Conservation (phyloP, 2,888 invertebrate genomes). For the Ectropis crepuscularia region DNA sequence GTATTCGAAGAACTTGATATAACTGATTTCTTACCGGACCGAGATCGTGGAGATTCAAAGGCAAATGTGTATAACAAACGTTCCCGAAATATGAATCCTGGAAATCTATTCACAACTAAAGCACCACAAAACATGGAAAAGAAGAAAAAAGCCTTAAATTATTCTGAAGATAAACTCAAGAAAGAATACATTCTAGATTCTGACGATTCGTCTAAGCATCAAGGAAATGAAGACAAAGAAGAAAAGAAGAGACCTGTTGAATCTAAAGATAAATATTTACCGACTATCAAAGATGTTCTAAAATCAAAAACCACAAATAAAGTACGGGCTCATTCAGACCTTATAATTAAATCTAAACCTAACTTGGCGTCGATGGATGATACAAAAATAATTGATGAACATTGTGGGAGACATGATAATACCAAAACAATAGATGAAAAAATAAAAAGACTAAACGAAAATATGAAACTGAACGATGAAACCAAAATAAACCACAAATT, state of each 20-base stretch:
- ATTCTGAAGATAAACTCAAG: constrained; percentile 3
- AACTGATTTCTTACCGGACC: constrained; percentile 36
- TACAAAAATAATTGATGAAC: background rate
- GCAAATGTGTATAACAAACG: constrained; percentile 20
- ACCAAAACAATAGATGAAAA: background rate
- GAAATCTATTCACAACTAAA: background rate
- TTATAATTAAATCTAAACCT: background rate
- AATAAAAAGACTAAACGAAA: background rate
- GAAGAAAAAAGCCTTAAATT: background rate
- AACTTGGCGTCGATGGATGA: background rate
- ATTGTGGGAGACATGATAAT: constrained; percentile 3
- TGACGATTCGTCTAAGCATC: constrained; percentile 4
- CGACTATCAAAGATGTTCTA: background rate
- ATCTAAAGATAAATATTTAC: background rate
- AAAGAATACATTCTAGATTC: background rate
- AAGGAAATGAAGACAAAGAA: background rate
- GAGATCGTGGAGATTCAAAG: constrained; percentile 51
- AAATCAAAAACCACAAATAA: background rate
- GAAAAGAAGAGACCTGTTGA: background rate
- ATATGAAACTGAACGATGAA: background rate
- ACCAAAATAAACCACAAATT: background rate
- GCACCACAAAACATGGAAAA: background rate
- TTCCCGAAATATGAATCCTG: background rate
- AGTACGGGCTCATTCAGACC: background rate
- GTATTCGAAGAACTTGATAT: constrained; percentile 17